Conservation (phyloP, 2,797 vertebrate genomes). For the Cossypha dichroa region DNA sequence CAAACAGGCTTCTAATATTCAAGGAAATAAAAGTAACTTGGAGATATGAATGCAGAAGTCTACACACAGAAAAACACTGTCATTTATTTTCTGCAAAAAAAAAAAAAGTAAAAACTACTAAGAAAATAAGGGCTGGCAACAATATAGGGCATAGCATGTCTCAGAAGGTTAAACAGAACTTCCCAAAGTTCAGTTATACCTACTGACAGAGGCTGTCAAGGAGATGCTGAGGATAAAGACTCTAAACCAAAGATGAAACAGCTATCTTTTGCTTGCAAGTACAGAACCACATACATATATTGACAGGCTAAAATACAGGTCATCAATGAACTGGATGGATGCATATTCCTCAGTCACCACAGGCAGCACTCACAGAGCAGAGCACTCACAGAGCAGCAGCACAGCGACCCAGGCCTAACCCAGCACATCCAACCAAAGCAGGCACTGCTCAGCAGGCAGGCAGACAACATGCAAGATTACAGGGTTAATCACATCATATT, state of each 20-base stretch:
- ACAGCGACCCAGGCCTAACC: accelerated
- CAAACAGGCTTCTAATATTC: neutral
- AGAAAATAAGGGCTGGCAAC: neutral
- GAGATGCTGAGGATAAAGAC: neutral
- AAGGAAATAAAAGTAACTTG: neutral
- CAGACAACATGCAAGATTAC: neutral
- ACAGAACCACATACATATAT: neutral
- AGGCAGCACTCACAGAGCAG: neutral
- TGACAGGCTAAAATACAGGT: neutral
- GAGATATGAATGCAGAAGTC: neutral
- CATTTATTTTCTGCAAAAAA: neutral
- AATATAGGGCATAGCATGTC: neutral
- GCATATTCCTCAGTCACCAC: neutral
- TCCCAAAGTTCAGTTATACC: neutral
- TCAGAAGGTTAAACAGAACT: neutral
- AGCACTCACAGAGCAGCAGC: neutral
- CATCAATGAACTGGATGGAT: neutral
- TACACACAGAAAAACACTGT: neutral
- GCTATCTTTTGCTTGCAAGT: neutral
- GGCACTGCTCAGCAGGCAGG: neutral
- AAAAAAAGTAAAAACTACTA: neutral
- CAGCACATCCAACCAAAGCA: neutral
- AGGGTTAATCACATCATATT: neutral
- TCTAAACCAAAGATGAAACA: neutral
- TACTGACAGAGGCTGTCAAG: neutral